These are phyloP conservation scores for Hyppa rectilinea DNA, from an alignment of 2,888 invertebrate genomes.

Conservation along the genomic window DNA sequence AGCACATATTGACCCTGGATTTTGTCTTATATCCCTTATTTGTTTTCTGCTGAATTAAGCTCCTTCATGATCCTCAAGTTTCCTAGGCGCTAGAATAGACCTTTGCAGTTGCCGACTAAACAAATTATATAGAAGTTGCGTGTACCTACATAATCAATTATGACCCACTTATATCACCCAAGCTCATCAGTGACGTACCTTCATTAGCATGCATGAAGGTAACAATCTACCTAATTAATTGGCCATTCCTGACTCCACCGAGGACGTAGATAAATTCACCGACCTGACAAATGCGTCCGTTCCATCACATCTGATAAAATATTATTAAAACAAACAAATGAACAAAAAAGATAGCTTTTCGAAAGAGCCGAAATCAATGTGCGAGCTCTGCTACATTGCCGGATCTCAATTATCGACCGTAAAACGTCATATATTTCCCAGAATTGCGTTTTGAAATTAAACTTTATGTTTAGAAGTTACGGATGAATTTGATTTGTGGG, in stretches of 20 bases:
- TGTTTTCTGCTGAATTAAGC: not conserved
- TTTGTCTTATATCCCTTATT: not conserved
- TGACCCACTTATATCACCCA: slow-evolving; percentile 41
- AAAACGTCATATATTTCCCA: slow-evolving; percentile 66
- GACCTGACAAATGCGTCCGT: slow-evolving; percentile 89
- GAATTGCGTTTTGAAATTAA: slow-evolving; percentile 45
- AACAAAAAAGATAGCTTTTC: slow-evolving; percentile 89
- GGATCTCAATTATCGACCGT: slow-evolving; percentile 63
- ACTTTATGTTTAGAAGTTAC: slow-evolving; percentile 48
- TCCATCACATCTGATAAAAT: slow-evolving; percentile 90
- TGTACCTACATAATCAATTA: slow-evolving; percentile 34
- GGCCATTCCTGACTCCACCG: slow-evolving; percentile 78
- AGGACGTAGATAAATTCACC: slow-evolving; percentile 86
- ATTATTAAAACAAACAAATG: slow-evolving; percentile 91
- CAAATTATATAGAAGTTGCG: slow-evolving; percentile 13
- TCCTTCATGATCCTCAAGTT: not conserved
- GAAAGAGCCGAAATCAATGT: slow-evolving; percentile 91
- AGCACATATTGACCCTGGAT: not conserved
- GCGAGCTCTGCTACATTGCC: slow-evolving; percentile 86
- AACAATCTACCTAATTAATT: slow-evolving; percentile 86
- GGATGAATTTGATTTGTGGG: slow-evolving; percentile 67
- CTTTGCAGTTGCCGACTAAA: not conserved
- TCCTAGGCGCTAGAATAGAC: not conserved
- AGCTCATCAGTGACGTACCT: slow-evolving; percentile 80
- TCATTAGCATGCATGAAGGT: slow-evolving; percentile 85